phyloP scores from a whole-genome alignment of 2,888 invertebrate species.

The Chironomus riparius region DNA sequence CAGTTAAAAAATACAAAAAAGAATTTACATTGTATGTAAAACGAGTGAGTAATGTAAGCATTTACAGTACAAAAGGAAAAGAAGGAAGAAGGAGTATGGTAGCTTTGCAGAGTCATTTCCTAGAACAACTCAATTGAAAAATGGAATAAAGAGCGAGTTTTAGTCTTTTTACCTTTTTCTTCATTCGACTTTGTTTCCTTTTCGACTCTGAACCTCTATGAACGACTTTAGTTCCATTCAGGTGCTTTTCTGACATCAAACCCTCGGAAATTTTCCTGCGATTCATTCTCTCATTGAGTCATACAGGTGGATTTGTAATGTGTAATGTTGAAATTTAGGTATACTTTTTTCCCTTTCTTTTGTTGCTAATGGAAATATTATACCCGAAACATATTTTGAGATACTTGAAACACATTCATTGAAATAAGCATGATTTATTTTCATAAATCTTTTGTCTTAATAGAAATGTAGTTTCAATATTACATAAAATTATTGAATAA shows the following conservation, averaged over 20 bases:
- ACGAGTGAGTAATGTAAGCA: background rate
- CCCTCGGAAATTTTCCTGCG: too few relatives aligned
- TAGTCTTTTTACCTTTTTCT: background rate
- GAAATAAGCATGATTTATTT: too few relatives aligned
- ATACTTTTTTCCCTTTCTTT: too few relatives aligned
- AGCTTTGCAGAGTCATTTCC: slow-evolving; percentile 18
- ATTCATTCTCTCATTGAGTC: too few relatives aligned
- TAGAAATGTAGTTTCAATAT: too few relatives aligned
- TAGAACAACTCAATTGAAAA: slow-evolving; percentile 23
- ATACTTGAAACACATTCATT: too few relatives aligned
- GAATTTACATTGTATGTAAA: background rate
- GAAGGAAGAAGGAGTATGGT: background rate
- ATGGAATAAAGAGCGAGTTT: background rate
- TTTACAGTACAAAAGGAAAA: background rate
- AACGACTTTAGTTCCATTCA: background rate
- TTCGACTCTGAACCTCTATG: background rate
- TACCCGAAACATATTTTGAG: too few relatives aligned
- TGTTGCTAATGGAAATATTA: too few relatives aligned
- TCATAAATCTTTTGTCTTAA: too few relatives aligned
- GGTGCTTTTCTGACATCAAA: background rate
- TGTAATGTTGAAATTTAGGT: too few relatives aligned
- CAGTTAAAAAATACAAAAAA: background rate
- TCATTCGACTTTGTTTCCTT: background rate
- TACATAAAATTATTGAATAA: too few relatives aligned
- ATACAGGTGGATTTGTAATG: too few relatives aligned